Evolutionary conservation across 2,113 vertebrate genomes (phyloP).

Genomic region (Astatoreochromis straeleni): DNA sequence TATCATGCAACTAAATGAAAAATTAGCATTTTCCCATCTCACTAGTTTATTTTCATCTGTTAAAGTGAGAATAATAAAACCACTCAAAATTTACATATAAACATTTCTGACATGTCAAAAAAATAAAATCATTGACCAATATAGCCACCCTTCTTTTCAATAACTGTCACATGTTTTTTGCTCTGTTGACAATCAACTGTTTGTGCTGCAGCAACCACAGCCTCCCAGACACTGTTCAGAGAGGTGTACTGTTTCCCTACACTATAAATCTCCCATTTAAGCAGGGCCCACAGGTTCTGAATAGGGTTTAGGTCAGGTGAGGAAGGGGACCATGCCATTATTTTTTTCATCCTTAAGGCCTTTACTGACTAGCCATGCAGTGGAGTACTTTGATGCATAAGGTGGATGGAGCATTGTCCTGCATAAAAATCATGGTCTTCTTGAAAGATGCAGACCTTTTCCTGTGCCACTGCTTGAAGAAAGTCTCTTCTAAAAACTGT

Average conservation of each 20-base stretch:
- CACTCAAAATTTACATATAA: not conserved
- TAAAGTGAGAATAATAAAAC: not conserved
- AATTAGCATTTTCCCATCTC: not conserved
- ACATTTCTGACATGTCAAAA: not conserved
- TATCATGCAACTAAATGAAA: not conserved
- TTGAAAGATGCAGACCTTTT: not conserved
- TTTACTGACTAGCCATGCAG: not conserved
- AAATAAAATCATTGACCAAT: not conserved
- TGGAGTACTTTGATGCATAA: not conserved
- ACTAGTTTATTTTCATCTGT: not conserved
- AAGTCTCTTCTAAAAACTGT: not conserved
- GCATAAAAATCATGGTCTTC: not conserved
- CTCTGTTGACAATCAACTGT: not conserved
- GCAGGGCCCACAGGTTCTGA: not conserved
- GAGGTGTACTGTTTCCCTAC: not conserved
- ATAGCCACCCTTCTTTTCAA: not conserved
- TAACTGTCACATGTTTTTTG: not conserved
- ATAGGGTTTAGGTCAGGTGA: not conserved
- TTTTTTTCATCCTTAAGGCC: not conserved
- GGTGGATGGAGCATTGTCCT: not conserved
- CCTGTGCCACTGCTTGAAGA: not conserved
- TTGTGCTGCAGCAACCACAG: fast-evolving
- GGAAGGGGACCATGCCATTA: not conserved
- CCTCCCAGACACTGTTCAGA: not conserved
- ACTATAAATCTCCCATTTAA: not conserved